These are phyloP conservation scores for Phalacrocorax pelagicus DNA, from an alignment of 2,113 vertebrate genomes.

Conservation along the genomic window DNA sequence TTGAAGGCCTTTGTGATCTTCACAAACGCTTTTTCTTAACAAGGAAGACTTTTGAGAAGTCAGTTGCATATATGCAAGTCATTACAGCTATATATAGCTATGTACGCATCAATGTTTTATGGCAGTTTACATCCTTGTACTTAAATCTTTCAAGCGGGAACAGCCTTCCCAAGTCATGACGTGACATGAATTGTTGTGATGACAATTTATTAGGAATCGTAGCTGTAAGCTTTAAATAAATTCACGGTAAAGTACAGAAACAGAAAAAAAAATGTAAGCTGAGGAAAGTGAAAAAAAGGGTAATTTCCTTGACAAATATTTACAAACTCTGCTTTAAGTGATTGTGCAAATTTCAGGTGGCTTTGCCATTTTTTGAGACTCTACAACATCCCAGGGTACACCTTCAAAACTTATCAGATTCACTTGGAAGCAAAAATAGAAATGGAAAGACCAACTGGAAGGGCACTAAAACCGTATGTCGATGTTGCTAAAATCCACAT, in stretches of 20 bases:
- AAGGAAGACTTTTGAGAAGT: not conserved
- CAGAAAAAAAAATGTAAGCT: not conserved
- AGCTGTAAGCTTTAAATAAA: not conserved
- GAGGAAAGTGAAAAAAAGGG: not conserved
- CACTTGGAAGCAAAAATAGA: not conserved
- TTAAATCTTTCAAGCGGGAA: not conserved
- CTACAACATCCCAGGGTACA: not conserved
- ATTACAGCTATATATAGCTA: not conserved
- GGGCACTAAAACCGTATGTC: not conserved
- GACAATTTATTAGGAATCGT: not conserved
- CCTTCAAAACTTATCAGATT: not conserved
- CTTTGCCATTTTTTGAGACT: not conserved
- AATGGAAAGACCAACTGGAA: not conserved
- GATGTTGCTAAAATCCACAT: not conserved
- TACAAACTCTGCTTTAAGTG: not conserved
- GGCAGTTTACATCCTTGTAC: not conserved
- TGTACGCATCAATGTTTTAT: not conserved
- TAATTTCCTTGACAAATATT: not conserved
- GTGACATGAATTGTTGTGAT: too few relatives aligned
- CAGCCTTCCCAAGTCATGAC: not conserved
- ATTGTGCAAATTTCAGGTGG: not conserved
- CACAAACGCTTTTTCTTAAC: not conserved
- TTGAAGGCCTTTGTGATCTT: slow-evolving; percentile 3
- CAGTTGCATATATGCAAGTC: not conserved
- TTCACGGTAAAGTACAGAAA: not conserved